phyloP scores from a whole-genome alignment of 2,888 invertebrate genomes.

The Globia sparganii region DNA sequence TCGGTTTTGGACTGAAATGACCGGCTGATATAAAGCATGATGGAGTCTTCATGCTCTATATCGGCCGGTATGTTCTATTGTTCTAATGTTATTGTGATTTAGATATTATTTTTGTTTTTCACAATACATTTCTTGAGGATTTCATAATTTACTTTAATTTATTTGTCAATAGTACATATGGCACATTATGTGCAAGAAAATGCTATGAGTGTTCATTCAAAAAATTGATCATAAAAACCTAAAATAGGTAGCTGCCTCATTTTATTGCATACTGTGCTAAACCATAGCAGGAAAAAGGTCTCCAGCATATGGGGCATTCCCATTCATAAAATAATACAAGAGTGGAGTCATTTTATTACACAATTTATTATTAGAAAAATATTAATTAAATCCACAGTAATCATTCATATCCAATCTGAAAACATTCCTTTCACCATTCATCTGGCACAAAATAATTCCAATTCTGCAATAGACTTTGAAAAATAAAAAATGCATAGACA shows the following conservation, averaged over 20 bases:
- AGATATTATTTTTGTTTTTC: neutral
- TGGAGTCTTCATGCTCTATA: too few species aligned
- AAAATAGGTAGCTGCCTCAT: neutral
- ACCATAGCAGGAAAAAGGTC: constrained; percentile 16
- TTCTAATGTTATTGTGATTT: neutral
- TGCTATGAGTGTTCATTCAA: neutral
- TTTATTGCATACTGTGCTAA: neutral
- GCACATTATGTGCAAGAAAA: neutral
- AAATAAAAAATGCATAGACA: constrained; percentile 13
- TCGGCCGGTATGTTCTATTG: too few species aligned
- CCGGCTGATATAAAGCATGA: too few species aligned
- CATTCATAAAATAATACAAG: constrained; percentile 7
- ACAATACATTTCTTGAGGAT: neutral
- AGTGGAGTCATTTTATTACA: constrained; percentile 15
- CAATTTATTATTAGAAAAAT: constrained; percentile 48
- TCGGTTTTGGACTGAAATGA: too few species aligned
- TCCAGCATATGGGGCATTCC: constrained; percentile 7
- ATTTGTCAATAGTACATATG: neutral
- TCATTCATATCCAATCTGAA: constrained; percentile 4
- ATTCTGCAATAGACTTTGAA: constrained; percentile 1
- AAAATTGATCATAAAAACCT: neutral
- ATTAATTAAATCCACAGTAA: constrained; percentile 28
- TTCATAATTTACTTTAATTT: neutral
- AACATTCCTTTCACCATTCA: neutral
- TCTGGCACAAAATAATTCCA: constrained; percentile 25